Percentiles rank a stretch among this genome's conserved stretches.
These are phyloP conservation scores for Dermochelys coriacea DNA, from an alignment of 2,797 vertebrate genomes.

Conservation along the genomic window DNA sequence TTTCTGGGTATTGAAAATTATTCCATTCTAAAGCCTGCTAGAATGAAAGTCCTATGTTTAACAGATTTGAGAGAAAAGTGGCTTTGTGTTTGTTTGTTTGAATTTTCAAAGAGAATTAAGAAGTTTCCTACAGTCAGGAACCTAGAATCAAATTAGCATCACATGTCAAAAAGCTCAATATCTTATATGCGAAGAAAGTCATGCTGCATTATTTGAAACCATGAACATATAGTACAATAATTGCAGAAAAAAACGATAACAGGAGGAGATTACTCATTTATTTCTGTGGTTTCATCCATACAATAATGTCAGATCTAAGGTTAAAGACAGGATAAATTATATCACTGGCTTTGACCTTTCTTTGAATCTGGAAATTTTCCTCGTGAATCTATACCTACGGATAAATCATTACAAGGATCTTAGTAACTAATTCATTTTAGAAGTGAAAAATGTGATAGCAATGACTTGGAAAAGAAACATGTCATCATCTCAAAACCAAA, in stretches of 20 bases:
- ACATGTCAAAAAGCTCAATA: accelerated
- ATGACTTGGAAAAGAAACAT: background rate
- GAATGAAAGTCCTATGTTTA: background rate
- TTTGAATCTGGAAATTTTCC: background rate
- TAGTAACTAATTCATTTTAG: background rate
- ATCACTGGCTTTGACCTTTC: background rate
- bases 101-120: background rate
- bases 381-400: accelerated
- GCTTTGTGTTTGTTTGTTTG: background rate
- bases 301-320: too few species aligned
- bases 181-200: accelerated
- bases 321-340: background rate
- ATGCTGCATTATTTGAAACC: background rate
- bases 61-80: background rate
- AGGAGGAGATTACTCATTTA: background rate
- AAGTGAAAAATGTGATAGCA: background rate
- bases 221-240: background rate
- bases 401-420: background rate
- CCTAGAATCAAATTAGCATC: background rate
- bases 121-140: background rate
- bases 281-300: background rate
- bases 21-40: background rate
- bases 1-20: background rate
- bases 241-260: background rate
- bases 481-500: background rate